Evolutionary conservation across 1,140 invertebrate species (phyloP).

Genomic region (Teleogryllus occipitalis): DNA sequence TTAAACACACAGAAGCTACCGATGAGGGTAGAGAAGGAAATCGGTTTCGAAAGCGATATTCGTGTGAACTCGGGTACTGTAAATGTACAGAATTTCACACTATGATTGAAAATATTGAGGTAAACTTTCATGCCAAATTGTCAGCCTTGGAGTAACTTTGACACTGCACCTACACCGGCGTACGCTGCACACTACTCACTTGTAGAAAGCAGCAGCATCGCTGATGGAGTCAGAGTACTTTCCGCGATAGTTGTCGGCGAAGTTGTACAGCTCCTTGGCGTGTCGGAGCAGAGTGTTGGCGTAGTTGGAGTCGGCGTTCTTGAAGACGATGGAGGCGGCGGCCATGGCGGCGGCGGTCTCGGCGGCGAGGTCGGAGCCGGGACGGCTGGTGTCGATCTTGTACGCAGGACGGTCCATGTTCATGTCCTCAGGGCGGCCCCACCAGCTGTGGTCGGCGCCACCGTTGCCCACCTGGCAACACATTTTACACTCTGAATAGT

Average conservation of each 20-base stretch:
- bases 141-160: too few species aligned
- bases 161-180: too few species aligned
- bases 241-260: constrained; percentile 46
- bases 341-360: constrained; percentile 55
- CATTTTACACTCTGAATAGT: too few species aligned
- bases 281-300: constrained; percentile 42
- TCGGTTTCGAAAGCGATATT: too few species aligned
- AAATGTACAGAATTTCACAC: too few species aligned
- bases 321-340: constrained; percentile 46
- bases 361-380: constrained; percentile 54
- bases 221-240: constrained; percentile 9
- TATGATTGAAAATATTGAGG: too few species aligned
- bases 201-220: not conserved
- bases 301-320: constrained; percentile 40
- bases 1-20: too few species aligned
- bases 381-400: constrained; percentile 46
- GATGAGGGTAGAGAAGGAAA: too few species aligned
- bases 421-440: constrained; percentile 54
- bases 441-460: constrained; percentile 43
- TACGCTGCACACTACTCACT: too few species aligned
- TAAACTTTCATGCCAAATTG: too few species aligned
- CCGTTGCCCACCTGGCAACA: constrained; percentile 52
- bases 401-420: constrained; percentile 49
- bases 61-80: too few species aligned
- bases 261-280: constrained; percentile 48